A percentile compares a stretch with the other conserved stretches of the same genome.
phyloP scores from a whole-genome alignment of 1,140 invertebrate genomes.

The Drosophila arizonae region DNA sequence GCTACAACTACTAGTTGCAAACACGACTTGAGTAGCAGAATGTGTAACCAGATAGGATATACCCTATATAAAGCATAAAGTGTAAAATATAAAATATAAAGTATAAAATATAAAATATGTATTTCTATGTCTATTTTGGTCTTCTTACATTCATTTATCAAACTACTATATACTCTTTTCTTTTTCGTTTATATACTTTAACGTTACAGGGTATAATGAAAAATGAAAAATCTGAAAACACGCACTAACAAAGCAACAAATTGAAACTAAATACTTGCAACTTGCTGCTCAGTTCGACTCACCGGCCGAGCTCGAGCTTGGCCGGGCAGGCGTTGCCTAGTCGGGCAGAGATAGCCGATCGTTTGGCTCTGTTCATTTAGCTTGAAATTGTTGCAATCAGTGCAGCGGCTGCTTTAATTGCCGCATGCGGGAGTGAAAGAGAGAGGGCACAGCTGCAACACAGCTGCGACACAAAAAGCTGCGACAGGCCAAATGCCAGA shows the following conservation, averaged over 20 bases:
- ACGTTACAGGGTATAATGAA: conserved; percentile 7
- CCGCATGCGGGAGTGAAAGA: conserved; percentile 11
- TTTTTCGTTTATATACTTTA: background rate
- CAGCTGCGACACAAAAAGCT: conserved; percentile 24
- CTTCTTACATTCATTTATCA: too few species aligned
- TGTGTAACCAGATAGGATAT: background rate
- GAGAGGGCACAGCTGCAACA: background rate
- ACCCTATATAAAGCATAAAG: background rate
- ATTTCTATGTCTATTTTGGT: too few species aligned
- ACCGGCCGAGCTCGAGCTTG: background rate
- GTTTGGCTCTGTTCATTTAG: conserved; percentile 71
- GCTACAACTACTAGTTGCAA: conserved; percentile 9
- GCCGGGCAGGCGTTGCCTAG: conserved; percentile 15
- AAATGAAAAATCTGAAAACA: conserved; percentile 73
- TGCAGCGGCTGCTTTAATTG: conserved; percentile 72
- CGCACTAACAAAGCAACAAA: conserved; percentile 81
- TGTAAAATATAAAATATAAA: too few species aligned
- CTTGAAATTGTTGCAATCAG: conserved; percentile 77
- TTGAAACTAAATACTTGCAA: conserved; percentile 79
- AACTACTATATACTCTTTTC: too few species aligned
- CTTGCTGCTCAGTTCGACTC: conserved; percentile 32
- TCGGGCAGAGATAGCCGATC: conserved; percentile 46
- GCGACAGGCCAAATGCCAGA: conserved; percentile 68
- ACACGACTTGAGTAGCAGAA: background rate
- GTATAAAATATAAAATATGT: too few species aligned